These are phyloP conservation scores for Craterocephalus amniculus DNA, from an alignment of 2,797 vertebrate genomes.

Conservation along the genomic window DNA sequence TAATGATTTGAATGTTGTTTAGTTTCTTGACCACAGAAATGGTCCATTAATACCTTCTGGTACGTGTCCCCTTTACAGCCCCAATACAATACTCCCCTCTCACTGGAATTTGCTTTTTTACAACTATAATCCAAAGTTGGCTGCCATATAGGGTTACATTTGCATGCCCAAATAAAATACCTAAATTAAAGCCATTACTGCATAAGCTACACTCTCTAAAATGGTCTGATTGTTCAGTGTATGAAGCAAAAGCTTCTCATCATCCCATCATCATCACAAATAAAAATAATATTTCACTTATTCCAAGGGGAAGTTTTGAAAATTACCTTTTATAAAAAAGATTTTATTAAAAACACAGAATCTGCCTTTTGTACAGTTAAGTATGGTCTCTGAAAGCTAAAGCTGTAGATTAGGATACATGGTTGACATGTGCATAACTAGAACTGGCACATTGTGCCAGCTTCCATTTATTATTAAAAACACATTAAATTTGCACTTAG, in stretches of 20 bases:
- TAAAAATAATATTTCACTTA: neutral
- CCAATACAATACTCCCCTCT: neutral
- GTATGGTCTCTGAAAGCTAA: neutral
- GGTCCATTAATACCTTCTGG: neutral
- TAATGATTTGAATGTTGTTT: neutral
- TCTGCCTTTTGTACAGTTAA: neutral
- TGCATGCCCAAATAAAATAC: neutral
- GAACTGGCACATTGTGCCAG: neutral
- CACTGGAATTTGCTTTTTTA: neutral
- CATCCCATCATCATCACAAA: neutral
- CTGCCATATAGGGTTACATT: neutral
- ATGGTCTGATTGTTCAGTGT: neutral
- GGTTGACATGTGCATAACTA: neutral
- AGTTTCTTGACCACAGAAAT: neutral
- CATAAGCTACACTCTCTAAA: neutral
- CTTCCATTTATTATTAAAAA: conserved; percentile 4
- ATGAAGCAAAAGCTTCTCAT: neutral
- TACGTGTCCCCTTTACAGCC: neutral
- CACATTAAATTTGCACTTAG: conserved; percentile 1
- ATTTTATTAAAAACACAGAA: neutral
- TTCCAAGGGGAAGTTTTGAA: neutral
- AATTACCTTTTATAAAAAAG: neutral
- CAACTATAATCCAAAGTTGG: neutral
- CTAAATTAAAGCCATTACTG: neutral
- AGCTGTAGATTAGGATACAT: neutral